Base-by-base conservation (phyloP, 2,113 vertebrate genomes). In the Carlito syrichta region DNA sequence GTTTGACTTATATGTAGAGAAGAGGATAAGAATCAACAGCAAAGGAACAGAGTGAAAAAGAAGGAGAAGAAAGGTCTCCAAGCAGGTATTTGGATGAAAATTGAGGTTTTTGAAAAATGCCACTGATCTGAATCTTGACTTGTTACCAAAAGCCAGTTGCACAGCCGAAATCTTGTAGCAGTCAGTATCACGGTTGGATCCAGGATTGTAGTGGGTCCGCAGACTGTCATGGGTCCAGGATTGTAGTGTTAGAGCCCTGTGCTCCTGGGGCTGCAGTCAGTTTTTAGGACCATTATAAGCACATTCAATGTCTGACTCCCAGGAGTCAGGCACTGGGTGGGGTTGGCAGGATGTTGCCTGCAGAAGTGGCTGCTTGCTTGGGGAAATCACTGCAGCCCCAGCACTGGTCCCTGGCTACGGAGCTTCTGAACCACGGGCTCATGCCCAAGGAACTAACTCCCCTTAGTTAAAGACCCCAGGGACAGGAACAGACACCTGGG, bases 71-170 rank as follows among this genome's bases (percentile, higher is more conserved):
- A 50, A 90, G 3, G 50, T 40, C 38, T 56, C 25, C 2, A 58
- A 89, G 38, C 0, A 87, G 43, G 3, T 50, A 35, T 63, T 87
- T 68, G 52, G 43, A 74, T 62, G n/a, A 66, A 88, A 92, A 73
- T 54, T 40, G 66, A 95, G 40, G 48, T 35, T 60, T 92, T 90
- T 60, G 32, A 68, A 85, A 88, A 92, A 69, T 25, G 4, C 50
- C 7, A 8, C 16, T 63, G 66, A 92, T 76, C 32, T 50, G 48
- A 68, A 43, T 85, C 77, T 95, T 85, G 25, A 13, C 9, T 50
- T 85, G 66, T 45, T 71, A 56, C 20, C 5, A 23, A 13, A 71
- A 78, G 23, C 7, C 27, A 13, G 58, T 25, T 27, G 35, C 8
- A 35, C 0, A 11, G 12, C 8, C 10, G 43, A 54, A 52, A 87